These are phyloP conservation scores for Copidosoma floridanum DNA, from an alignment of 1,140 invertebrate species.

Conservation along the genomic window DNA sequence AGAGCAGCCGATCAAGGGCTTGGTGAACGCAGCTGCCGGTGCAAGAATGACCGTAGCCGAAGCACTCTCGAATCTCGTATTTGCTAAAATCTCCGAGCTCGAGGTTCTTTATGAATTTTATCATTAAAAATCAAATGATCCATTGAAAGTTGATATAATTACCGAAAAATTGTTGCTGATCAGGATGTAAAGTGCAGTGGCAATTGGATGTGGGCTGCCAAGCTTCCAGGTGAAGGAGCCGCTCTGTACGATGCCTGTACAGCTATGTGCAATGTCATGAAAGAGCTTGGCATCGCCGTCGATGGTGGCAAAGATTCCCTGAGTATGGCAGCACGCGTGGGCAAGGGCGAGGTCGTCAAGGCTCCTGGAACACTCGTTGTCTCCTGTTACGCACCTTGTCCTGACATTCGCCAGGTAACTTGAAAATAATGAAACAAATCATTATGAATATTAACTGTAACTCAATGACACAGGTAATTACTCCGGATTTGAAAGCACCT, in stretches of 20 bases:
- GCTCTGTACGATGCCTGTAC: constrained; percentile 81
- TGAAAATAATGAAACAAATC: neutral
- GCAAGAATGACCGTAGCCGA: constrained; percentile 93
- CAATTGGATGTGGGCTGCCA: constrained; percentile 99
- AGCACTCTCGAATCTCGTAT: constrained; percentile 92
- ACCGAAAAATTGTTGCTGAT: too few species aligned
- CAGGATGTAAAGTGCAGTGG: constrained; percentile 95
- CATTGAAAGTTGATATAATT: neutral
- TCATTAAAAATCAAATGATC: neutral
- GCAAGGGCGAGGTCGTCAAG: constrained; percentile 69
- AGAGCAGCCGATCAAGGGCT: constrained; percentile 93
- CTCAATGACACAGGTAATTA: constrained; percentile 60
- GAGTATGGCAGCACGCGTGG: constrained; percentile 91
- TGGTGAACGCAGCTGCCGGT: constrained; percentile 77
- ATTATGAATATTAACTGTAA: too few species aligned
- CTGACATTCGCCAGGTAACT: constrained; percentile 71
- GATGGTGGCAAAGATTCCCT: constrained; percentile 98
- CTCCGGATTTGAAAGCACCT: constrained; percentile 84
- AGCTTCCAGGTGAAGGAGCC: constrained; percentile 87
- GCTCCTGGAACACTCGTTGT: constrained; percentile 92
- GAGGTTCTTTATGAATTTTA: constrained; percentile 57
- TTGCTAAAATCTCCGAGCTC: constrained; percentile 81
- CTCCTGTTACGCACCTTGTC: constrained; percentile 92
- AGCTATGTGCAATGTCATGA: constrained; percentile 87
- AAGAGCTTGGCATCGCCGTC: constrained; percentile 83